Percentiles rank a stretch among this genome's conserved stretches.
Conservation (phyloP, 2,797 vertebrate species). For the Odontamblyopus lacepedii region DNA sequence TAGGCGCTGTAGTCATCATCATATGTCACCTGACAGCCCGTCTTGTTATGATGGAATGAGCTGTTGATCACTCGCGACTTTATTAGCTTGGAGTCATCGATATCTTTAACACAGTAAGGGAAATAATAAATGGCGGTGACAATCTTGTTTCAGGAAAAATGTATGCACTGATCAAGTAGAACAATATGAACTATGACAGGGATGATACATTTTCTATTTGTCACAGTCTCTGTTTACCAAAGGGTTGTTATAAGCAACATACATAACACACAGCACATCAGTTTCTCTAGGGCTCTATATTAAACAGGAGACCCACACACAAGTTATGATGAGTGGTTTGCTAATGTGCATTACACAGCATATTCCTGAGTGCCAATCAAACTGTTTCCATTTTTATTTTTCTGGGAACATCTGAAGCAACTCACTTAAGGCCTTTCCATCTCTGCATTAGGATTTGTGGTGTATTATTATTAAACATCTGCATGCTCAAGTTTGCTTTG, state of each 20-base stretch:
- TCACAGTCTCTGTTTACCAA: no score
- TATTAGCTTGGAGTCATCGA: constrained; percentile 88
- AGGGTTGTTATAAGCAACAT: background rate
- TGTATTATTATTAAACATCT: no score
- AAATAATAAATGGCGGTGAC: background rate
- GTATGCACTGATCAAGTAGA: no score
- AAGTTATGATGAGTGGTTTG: background rate
- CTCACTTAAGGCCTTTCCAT: constrained; percentile 12
- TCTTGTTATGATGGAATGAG: constrained; percentile 89
- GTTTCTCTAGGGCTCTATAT: background rate
- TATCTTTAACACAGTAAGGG: constrained; percentile 77
- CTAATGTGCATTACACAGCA: constrained; percentile 30
- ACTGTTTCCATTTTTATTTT: constrained; percentile 39
- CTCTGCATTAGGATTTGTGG: constrained; percentile 8
- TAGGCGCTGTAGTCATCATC: constrained; percentile 97
- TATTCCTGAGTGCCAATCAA: constrained; percentile 48
- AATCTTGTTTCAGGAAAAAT: no score
- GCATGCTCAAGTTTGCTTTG: no score
- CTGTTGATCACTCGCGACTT: constrained; percentile 83
- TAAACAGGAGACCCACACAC: background rate
- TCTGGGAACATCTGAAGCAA: constrained; percentile 26
- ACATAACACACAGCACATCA: background rate
- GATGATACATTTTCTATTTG: no score
- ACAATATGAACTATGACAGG: no score
- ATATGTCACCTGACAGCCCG: constrained; percentile 95